Conservation (phyloP, 2,113 vertebrate species). For the Ochotona princeps region DNA sequence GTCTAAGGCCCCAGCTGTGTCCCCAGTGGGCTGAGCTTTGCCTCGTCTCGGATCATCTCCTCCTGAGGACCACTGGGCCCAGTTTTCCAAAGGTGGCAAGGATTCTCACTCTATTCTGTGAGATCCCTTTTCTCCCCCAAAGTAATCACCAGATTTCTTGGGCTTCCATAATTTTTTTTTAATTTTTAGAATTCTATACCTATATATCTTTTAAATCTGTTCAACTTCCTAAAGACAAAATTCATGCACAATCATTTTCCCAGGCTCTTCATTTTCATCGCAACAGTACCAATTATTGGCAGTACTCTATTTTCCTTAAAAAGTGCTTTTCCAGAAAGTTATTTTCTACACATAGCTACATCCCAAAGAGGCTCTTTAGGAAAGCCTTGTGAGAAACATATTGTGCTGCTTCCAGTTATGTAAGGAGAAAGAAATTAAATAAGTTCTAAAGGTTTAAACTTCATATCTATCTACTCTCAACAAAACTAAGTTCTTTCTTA, state of each 20-base stretch:
- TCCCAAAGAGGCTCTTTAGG: not conserved
- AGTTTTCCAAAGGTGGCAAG: not conserved
- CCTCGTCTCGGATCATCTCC: not conserved
- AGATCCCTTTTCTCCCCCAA: not conserved
- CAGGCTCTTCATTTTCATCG: not conserved
- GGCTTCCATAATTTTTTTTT: not conserved
- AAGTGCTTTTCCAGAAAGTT: not conserved
- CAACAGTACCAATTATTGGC: not conserved
- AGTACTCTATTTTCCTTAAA: not conserved
- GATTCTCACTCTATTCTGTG: not conserved
- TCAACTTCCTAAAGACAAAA: not conserved
- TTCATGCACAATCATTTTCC: not conserved
- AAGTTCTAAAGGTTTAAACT: not conserved
- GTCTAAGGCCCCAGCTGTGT: not conserved
- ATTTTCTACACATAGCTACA: not conserved
- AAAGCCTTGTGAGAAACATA: not conserved
- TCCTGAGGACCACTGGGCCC: too few species aligned
- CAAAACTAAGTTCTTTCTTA: slow-evolving; percentile 22
- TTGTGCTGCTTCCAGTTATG: not conserved
- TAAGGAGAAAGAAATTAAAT: not conserved
- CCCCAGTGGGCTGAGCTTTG: not conserved
- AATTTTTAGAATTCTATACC: not conserved
- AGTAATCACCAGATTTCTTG: not conserved
- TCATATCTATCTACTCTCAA: not conserved
- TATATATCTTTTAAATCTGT: not conserved